Evolutionary conservation across 2,888 invertebrate genomes (phyloP).

Genomic region (Strigamia maritima): DNA sequence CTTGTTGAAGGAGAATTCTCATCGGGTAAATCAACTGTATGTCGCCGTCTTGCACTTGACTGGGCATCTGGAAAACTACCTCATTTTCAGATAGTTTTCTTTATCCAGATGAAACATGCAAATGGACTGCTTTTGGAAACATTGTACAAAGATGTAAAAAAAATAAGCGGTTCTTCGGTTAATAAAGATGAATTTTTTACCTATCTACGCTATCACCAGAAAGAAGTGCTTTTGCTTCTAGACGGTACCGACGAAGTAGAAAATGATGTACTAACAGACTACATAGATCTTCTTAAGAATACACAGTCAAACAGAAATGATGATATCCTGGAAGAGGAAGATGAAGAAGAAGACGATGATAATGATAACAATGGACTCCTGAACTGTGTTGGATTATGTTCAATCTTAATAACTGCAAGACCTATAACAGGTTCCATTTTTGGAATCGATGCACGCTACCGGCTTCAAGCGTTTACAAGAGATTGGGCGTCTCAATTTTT

Average conservation of each 20-base stretch:
- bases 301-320: not conserved
- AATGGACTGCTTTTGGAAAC: slow-evolving; percentile 7
- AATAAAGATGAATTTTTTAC: slow-evolving; percentile 35
- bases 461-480: slow-evolving; percentile 13
- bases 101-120: slow-evolving; percentile 30
- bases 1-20: slow-evolving; percentile 33
- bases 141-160: slow-evolving; percentile 33
- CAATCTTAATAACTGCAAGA: slow-evolving; percentile 24
- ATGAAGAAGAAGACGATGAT: not conserved
- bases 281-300: not conserved
- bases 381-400: not conserved
- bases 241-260: slow-evolving; percentile 36
- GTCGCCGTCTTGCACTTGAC: slow-evolving; percentile 34
- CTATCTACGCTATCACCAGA: slow-evolving; percentile 35
- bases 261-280: not conserved
- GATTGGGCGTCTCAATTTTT: slow-evolving; percentile 33
- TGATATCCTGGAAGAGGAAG: not conserved
- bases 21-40: slow-evolving; percentile 23
- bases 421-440: not conserved
- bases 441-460: slow-evolving; percentile 28
- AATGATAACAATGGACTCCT: not conserved
- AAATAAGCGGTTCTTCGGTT: slow-evolving; percentile 9
- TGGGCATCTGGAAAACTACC: slow-evolving; percentile 35
- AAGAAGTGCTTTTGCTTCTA: slow-evolving; percentile 5
- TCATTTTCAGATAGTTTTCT: slow-evolving; percentile 24